Evolutionary conservation across 2,888 invertebrate species (phyloP).

Genomic region (Psylliodes chrysocephalus): DNA sequence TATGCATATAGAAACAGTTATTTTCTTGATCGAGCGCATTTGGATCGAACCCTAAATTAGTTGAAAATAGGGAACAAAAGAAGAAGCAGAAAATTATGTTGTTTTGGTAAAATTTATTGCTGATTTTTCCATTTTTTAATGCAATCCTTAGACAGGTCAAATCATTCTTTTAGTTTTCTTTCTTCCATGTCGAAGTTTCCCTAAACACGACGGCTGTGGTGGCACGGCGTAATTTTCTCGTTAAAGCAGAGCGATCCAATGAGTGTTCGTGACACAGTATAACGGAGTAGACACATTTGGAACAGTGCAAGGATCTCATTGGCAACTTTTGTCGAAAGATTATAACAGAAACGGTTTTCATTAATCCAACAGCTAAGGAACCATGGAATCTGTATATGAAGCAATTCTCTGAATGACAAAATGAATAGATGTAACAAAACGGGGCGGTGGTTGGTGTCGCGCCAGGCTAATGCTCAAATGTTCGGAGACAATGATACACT

Average conservation of each 20-base stretch:
- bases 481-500: background rate
- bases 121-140: no score
- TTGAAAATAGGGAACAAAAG: no score
- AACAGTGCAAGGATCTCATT: slow-evolving; percentile 20
- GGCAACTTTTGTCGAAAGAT: slow-evolving; percentile 31
- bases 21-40: no score
- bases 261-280: slow-evolving; percentile 22
- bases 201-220: no score
- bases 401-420: slow-evolving; percentile 9
- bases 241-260: background rate
- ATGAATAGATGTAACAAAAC: slow-evolving; percentile 8
- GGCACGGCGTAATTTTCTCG: background rate
- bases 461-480: background rate
- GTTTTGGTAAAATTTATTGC: no score
- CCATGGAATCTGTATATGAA: slow-evolving; percentile 4
- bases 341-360: slow-evolving; percentile 30
- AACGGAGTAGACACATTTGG: slow-evolving; percentile 14
- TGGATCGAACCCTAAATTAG: no score
- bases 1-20: no score
- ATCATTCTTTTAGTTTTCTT: no score
- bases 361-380: slow-evolving; percentile 7
- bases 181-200: no score
- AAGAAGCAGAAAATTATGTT: no score
- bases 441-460: background rate
- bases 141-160: no score